Percentiles rank a stretch among this genome's conserved stretches.
These are phyloP conservation scores for Sinella curviseta DNA, from an alignment of 1,140 invertebrate genomes.

Conservation along the genomic window DNA sequence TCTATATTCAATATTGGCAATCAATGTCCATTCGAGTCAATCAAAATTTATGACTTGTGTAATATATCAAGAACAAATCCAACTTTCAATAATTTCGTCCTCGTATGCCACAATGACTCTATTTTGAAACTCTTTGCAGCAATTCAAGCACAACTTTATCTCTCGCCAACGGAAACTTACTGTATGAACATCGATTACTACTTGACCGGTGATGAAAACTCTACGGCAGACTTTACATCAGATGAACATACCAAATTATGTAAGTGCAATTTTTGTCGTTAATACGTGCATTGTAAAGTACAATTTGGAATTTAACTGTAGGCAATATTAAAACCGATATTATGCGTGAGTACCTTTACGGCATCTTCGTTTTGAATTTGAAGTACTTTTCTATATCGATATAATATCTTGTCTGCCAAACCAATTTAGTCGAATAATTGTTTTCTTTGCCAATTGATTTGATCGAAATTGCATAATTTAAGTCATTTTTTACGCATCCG, in stretches of 20 bases:
- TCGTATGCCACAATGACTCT: slow-evolving; percentile 37
- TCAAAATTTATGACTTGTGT: too few species aligned
- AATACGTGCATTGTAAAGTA: neutral
- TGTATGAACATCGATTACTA: slow-evolving; percentile 94
- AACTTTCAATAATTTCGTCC: too few species aligned
- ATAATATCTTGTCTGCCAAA: neutral
- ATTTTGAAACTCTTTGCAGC: slow-evolving; percentile 53
- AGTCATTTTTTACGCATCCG: too few species aligned
- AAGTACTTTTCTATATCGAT: neutral
- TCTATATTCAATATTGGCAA: neutral
- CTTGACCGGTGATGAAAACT: slow-evolving; percentile 75
- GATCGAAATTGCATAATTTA: too few species aligned
- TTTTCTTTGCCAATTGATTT: too few species aligned
- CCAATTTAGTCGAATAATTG: too few species aligned
- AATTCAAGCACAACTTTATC: slow-evolving; percentile 78
- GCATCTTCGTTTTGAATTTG: neutral
- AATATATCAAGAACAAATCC: too few species aligned
- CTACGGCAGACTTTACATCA: slow-evolving; percentile 74
- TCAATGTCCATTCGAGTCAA: too few species aligned
- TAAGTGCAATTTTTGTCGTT: slow-evolving; percentile 59
- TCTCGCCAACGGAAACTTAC: slow-evolving; percentile 90
- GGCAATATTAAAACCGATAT: neutral
- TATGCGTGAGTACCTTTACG: neutral
- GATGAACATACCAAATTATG: slow-evolving; percentile 80
- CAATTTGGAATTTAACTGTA: neutral